These are phyloP conservation scores for Zhengitettix transpicula DNA, from an alignment of 2,888 invertebrate species.

Conservation along the genomic window DNA sequence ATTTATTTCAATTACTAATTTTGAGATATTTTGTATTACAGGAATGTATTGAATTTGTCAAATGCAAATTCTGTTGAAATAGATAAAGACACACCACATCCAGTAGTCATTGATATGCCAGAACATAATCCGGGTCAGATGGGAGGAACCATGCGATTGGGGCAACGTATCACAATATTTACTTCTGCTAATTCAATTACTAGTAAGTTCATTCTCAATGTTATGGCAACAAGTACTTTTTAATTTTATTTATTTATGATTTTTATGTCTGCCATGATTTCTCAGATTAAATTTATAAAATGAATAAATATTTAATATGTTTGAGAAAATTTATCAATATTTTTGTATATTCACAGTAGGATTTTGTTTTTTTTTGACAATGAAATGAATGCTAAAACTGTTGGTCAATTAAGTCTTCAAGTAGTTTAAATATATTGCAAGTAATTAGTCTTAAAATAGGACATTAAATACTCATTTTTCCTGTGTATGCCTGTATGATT, in stretches of 20 bases:
- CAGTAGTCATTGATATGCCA: slow-evolving; percentile 95
- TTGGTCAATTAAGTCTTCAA: no score
- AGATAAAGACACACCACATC: slow-evolving; percentile 49
- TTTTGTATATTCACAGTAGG: neutral
- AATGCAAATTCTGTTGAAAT: slow-evolving; percentile 82
- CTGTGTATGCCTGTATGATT: no score
- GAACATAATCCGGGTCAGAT: slow-evolving; percentile 86
- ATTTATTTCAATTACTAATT: neutral
- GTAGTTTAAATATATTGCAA: no score
- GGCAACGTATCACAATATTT: slow-evolving; percentile 78
- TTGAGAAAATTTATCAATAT: no score
- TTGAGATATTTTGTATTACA: slow-evolving; percentile 15
- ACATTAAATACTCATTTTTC: no score
- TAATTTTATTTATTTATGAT: no score
- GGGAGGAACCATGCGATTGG: slow-evolving; percentile 97
- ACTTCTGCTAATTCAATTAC: slow-evolving; percentile 36
- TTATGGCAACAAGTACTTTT: no score
- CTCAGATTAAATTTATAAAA: neutral
- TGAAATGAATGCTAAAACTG: no score
- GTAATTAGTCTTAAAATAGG: no score
- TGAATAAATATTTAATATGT: neutral
- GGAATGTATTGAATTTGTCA: slow-evolving; percentile 59
- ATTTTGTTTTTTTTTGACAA: no score
- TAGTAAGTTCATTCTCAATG: slow-evolving; percentile 31
- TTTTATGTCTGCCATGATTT: neutral